Base-by-base conservation (phyloP, 2,797 vertebrate species). In the Xerus rutilus region DNA sequence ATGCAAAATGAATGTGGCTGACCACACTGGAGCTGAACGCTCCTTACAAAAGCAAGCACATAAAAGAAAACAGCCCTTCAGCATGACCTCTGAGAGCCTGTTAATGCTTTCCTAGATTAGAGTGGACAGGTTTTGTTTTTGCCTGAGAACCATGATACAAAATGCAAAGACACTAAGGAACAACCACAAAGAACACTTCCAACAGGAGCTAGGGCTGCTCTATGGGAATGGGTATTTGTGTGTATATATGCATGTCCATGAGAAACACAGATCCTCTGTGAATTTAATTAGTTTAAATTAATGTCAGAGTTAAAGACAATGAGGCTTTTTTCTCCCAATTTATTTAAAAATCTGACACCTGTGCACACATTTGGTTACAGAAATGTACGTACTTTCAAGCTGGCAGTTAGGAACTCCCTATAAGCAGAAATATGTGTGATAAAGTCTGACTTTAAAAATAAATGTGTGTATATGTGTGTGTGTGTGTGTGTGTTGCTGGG, bases 171-270 rank as follows among this genome's bases (percentile, higher is more conserved):
- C 6, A 25, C 81, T n/a, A 35, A 89, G 57, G 23, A 2, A 9
- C 5, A 13, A 47, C 11, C 15, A 1, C 79, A 49, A 3, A 35
- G 73, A 45, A 49, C 0, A 0, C 67, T 43, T 43, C 57, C 47
- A 35, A 17, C 4, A 0, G 21, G 65, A 78, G 14, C 57, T 1
- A 39, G 39, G 57, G 14, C 11, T 7, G 10, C 18, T 13, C 2
- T 14, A 65, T 23, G 47, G 14, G 20, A 32, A 14, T 6, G 2
- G 14, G 62, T 0, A 0, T 32, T 18, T 78, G 43, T n/a, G 11
- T 4, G 2, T 28, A 1, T 3, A 0, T 7, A 17, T 13, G 9
- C 10, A 3, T 11, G 12, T 4, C 39, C 4, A 0, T 11, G 32
- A 74, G 79, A 57, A 65, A 23, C 54, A 1, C 5, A 15, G 32